Percentiles rank a stretch among this genome's conserved stretches.
phyloP scores from a whole-genome alignment of 2,888 invertebrate species.

The Carpatolechia fugitivella region DNA sequence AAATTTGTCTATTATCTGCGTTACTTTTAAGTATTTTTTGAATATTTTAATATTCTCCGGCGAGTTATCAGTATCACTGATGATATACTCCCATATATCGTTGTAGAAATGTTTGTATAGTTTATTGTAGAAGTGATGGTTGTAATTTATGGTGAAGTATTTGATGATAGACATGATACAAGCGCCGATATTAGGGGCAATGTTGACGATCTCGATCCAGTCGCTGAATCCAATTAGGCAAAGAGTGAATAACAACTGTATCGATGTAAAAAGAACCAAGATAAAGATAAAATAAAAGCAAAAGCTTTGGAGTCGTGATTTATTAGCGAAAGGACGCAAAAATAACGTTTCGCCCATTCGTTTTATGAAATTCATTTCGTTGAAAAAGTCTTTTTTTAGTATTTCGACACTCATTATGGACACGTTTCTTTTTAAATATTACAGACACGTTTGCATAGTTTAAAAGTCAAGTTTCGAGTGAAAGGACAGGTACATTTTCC shows the following conservation, averaged over 20 bases:
- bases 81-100: constrained; percentile 47
- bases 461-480: no score
- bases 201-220: constrained; percentile 54
- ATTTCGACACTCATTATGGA: background rate
- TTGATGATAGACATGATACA: constrained; percentile 53
- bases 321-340: constrained; percentile 49
- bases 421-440: background rate
- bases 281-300: constrained; percentile 37
- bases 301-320: constrained; percentile 31
- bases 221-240: constrained; percentile 41
- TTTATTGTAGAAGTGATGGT: constrained; percentile 42
- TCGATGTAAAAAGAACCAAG: constrained; percentile 40
- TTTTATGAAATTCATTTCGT: constrained; percentile 44
- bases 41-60: constrained; percentile 40
- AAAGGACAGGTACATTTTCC: no score
- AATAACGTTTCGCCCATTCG: constrained; percentile 46
- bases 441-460: no score
- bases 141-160: constrained; percentile 44
- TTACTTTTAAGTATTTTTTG: constrained; percentile 36
- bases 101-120: constrained; percentile 48
- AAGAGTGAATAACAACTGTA: constrained; percentile 47
- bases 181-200: constrained; percentile 60
- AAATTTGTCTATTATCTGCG: constrained; percentile 43
- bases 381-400: background rate
- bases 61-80: constrained; percentile 31